Evolutionary conservation across 2,888 invertebrate genomes (phyloP), one percentile per base, ranked within the genome.

Genomic region (Cryptus viduatorius): DNA sequence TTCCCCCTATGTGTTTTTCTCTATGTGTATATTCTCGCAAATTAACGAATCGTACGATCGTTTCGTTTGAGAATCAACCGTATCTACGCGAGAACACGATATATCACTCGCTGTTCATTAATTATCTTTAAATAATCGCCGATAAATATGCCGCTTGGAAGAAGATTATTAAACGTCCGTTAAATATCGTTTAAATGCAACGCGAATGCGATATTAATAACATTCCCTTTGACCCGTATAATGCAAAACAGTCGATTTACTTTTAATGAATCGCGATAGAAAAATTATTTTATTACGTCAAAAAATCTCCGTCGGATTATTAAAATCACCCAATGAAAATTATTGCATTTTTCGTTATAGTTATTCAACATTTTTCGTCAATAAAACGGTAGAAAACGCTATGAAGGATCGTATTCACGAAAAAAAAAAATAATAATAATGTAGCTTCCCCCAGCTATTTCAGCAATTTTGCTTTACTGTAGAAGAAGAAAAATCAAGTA

Each of bases 31-130:
- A 37, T 72, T 50, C 61, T 71, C 24, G 44, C 59, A 61, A 77
- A 73, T 84, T 71, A 77, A 68, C 77, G 72, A 77, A 77, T 64
- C 80, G 73, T 68, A 44, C 77, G 29, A 78, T 64, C 61, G 50
- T 53, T 42, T 73, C 80, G 72, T 80, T 80, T 77, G 48, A 64
- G 44, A 73, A 53, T 84, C 68, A 67, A 84, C 53, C 37, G 37
- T 37, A 37, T 72, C 37, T 19, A 67, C 24, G 12, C 31, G 24
- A 14, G 56, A 14, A 12, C 67, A n/a, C 19, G 29, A 12, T 69
- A 16, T 69, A 19, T 65, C 44, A 44, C 8, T 46, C 37, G 4
- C 14, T 29, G 48, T 46, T 24, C 29, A 46, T 24, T 48, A 16
- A 68, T 44, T 65, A 14, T 48, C 46, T 12, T 61, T 31, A 31